Base-by-base conservation (phyloP, 2,888 invertebrate species). In the Drosophila conformis region DNA sequence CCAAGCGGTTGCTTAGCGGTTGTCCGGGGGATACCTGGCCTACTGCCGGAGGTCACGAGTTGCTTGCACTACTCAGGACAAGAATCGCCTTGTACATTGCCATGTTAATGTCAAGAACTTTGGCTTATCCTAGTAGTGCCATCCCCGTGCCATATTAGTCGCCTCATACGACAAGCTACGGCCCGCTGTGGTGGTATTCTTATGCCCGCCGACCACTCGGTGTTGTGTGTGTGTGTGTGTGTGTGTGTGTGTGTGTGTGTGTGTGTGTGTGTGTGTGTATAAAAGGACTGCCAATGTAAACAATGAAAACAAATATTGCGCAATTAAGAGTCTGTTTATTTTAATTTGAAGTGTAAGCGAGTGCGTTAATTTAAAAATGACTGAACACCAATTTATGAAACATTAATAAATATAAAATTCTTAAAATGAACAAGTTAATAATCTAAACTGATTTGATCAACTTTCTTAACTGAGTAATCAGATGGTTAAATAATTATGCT, bases 321-420 rank as follows among this genome's bases (percentile, higher is more conserved):
- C 58, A 59, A 69, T 74, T 40, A 54, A 40, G 7, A 33, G 27
- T 36, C 7, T 35, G 65, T 46, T 65, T 46, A 60, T 60, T 51
- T 56, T 0, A 18, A 49, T 57, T 13, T 25, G 11, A 40, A 48
- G 27, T 33, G 67, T 56, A 33, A 21, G 11, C 18, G 10, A 54
- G 10, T 40, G 31, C 27, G 6, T n/a, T 1, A 29, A 29, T 21
- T 21, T 29, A 5, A 5, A 31, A 53, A 31, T 29, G 10, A 11
- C 27, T n/a, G 1, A n/a, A 35, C 5, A 21, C 2, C n/a, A 33
- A 27, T 42, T 21, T 33, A 33, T 33, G 33, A 10, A 33, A 33
- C 15, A 25, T 25, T 42, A 21, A 42, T 42, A 4, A 42, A 7
- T 7, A 7, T 21, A 0, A 6, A 21, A 7, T 2, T 46, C 46